Conservation (phyloP, 1,140 invertebrate genomes). For the Drosophila repleta region DNA sequence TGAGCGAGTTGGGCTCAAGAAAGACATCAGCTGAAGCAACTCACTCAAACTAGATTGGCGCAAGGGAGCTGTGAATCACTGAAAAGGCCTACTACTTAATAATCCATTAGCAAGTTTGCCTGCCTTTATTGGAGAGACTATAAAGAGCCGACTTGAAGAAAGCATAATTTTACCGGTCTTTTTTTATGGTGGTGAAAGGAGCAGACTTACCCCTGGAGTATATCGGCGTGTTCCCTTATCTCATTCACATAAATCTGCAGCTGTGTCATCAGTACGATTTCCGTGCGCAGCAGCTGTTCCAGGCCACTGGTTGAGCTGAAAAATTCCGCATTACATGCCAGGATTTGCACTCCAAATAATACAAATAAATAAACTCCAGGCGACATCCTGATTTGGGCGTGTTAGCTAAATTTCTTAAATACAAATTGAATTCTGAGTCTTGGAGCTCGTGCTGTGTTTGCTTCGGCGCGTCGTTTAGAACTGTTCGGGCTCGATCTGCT, state of each 20-base stretch:
- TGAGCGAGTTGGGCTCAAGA: background rate
- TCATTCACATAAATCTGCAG: slow-evolving; percentile 91
- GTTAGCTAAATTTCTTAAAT: background rate
- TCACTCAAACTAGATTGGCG: slow-evolving; percentile 34
- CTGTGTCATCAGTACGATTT: slow-evolving; percentile 91
- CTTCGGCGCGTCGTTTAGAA: slow-evolving; percentile 57
- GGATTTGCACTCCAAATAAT: slow-evolving; percentile 33
- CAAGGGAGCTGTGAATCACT: slow-evolving; percentile 6
- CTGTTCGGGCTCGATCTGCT: slow-evolving; percentile 41
- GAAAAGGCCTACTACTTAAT: slow-evolving; percentile 1
- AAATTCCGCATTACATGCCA: slow-evolving; percentile 85
- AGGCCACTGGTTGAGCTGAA: slow-evolving; percentile 95
- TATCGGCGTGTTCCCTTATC: slow-evolving; percentile 90
- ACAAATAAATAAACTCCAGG: slow-evolving; percentile 7
- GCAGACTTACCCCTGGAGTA: slow-evolving; percentile 54
- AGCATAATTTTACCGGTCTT: background rate
- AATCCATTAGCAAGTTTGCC: slow-evolving; percentile 1
- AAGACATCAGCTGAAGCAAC: slow-evolving; percentile 17
- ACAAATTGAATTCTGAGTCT: background rate
- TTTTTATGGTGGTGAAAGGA: background rate
- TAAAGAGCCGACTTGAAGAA: background rate
- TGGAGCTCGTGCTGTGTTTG: slow-evolving; percentile 37
- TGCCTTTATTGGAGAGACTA: background rate
- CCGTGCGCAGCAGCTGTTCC: slow-evolving; percentile 93
- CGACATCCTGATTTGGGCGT: slow-evolving; percentile 26